A percentile compares a stretch with the other conserved stretches of the same genome.
Evolutionary conservation across 2,888 invertebrate genomes (phyloP).

Genomic region (Carcina quercana): DNA sequence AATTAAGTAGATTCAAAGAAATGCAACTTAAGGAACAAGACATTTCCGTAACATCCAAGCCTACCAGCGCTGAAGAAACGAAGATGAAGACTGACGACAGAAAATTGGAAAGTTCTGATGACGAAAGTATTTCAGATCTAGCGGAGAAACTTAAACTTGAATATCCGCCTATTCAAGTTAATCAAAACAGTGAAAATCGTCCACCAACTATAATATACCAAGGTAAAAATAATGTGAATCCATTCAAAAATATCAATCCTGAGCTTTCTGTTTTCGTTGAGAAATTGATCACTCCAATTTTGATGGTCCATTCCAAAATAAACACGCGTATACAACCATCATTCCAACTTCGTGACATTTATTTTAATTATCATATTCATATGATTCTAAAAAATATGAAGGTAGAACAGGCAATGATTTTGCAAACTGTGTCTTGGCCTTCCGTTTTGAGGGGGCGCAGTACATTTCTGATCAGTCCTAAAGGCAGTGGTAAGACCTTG

Average conservation of each 20-base stretch:
- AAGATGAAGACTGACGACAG: constrained; percentile 10
- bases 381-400: constrained; percentile 39
- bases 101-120: constrained; percentile 21
- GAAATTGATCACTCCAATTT: constrained; percentile 45
- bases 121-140: constrained; percentile 27
- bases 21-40: constrained; percentile 13
- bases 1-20: constrained; percentile 16
- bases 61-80: constrained; percentile 16
- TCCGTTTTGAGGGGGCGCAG: constrained; percentile 78
- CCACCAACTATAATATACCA: too few species aligned
- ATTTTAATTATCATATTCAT: constrained; percentile 44
- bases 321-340: constrained; percentile 40
- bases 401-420: constrained; percentile 54
- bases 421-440: constrained; percentile 83
- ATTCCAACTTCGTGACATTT: constrained; percentile 37
- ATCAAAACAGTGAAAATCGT: background rate
- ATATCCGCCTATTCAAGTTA: constrained; percentile 12
- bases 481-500: constrained; percentile 79
- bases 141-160: constrained; percentile 26
- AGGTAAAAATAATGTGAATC: constrained; percentile 39
- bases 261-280: constrained; percentile 56
- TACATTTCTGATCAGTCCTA: constrained; percentile 76
- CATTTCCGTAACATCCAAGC: constrained; percentile 9
- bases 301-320: constrained; percentile 60
- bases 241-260: constrained; percentile 48